phyloP scores from a whole-genome alignment of 2,888 invertebrate genomes.

The Polydrusus cervinus region DNA sequence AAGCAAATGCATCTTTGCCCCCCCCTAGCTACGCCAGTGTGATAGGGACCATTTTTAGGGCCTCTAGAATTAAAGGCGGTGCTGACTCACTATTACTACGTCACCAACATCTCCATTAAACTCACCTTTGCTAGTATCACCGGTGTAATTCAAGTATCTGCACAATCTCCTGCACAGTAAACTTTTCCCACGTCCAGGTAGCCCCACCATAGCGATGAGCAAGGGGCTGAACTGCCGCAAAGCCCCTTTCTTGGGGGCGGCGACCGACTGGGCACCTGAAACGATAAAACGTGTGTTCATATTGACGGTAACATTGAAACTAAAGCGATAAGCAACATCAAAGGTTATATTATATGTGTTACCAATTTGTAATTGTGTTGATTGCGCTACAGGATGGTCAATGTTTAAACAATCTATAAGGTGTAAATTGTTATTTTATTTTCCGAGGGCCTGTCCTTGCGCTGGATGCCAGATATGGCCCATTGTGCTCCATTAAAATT shows the following conservation, averaged over 20 bases:
- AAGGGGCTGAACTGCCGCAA: constrained; percentile 79
- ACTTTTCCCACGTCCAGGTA: constrained; percentile 95
- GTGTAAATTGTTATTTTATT: background rate
- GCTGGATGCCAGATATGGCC: too few species aligned
- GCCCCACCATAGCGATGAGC: constrained; percentile 90
- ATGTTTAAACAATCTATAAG: background rate
- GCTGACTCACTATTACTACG: background rate
- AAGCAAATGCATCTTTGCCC: too few species aligned
- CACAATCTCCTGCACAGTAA: constrained; percentile 90
- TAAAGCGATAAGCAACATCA: constrained; percentile 1
- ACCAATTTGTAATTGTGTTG: constrained; percentile 17
- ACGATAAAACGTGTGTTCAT: constrained; percentile 57
- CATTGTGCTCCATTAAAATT: too few species aligned
- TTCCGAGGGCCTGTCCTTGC: too few species aligned
- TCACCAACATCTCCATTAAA: background rate
- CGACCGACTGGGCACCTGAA: constrained; percentile 61
- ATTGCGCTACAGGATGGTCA: constrained; percentile 18
- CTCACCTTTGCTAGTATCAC: constrained; percentile 87
- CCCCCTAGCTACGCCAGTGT: too few species aligned
- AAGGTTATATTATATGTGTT: constrained; percentile 36
- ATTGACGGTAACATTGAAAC: constrained; percentile 49
- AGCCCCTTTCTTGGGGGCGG: constrained; percentile 61
- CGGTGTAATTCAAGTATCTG: constrained; percentile 93
- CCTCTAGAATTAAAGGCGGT: too few species aligned
- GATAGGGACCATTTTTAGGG: too few species aligned